These are phyloP conservation scores for Orchesellides sinensis DNA, from an alignment of 2,888 invertebrate species.

Conservation along the genomic window DNA sequence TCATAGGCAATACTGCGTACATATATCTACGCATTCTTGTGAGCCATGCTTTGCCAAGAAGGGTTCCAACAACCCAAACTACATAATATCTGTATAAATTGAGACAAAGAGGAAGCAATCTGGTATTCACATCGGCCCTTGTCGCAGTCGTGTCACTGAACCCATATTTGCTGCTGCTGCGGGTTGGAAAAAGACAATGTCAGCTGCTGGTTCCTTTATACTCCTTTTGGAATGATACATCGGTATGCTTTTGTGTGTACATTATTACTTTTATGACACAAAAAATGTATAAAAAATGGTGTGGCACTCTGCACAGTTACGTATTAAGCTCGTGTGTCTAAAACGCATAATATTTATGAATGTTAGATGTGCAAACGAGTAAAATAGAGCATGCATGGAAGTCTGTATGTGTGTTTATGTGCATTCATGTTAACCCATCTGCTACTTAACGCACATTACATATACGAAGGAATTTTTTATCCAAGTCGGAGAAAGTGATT, in stretches of 20 bases:
- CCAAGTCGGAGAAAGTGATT: neutral
- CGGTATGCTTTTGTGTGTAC: neutral
- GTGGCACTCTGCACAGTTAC: too few species aligned
- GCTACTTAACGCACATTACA: too few species aligned
- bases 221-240: neutral
- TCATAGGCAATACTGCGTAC: too few species aligned
- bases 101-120: slow-evolving; percentile 12
- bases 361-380: too few species aligned
- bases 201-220: slow-evolving; percentile 7
- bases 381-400: neutral
- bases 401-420: slow-evolving; percentile 15
- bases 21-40: too few species aligned
- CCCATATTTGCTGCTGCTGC: slow-evolving; percentile 4
- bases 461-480: neutral
- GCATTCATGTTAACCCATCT: slow-evolving; percentile 25
- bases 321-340: neutral
- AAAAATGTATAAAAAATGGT: too few species aligned
- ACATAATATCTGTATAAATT: too few species aligned
- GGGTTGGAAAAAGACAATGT: neutral
- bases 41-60: too few species aligned
- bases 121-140: slow-evolving; percentile 39
- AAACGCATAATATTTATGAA: neutral
- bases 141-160: slow-evolving; percentile 58
- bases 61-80: neutral
- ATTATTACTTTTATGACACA: too few species aligned